phyloP scores from a whole-genome alignment of 1,140 invertebrate genomes.

The Lethocerus indicus region DNA sequence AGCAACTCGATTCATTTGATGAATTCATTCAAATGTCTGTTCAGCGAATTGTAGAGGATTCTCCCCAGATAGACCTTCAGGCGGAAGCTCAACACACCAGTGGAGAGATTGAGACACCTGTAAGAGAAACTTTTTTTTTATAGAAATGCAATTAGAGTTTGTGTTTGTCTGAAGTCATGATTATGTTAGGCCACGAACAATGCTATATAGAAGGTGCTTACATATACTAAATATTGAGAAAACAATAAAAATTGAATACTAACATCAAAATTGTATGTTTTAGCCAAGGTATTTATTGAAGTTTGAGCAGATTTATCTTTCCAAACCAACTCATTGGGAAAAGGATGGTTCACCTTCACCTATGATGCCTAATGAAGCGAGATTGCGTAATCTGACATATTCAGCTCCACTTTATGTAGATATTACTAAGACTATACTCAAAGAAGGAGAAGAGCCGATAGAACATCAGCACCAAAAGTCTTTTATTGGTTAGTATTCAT shows the following conservation, averaged over 20 bases:
- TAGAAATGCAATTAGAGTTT: not conserved
- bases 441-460: constrained; percentile 77
- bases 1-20: constrained; percentile 97
- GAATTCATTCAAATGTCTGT: constrained; percentile 99
- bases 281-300: constrained; percentile 78
- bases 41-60: constrained; percentile 96
- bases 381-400: constrained; percentile 76
- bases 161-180: not conserved
- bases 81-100: constrained; percentile 91
- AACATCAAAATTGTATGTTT: too few relatives aligned
- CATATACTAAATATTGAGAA: not conserved
- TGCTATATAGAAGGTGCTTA: too few relatives aligned
- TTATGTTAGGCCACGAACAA: not conserved
- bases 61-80: constrained; percentile 90
- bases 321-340: constrained; percentile 99
- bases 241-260: too few relatives aligned
- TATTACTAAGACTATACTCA: constrained; percentile 88
- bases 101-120: constrained; percentile 81
- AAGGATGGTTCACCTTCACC: constrained; percentile 96
- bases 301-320: constrained; percentile 98
- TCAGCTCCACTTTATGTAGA: constrained; percentile 97
- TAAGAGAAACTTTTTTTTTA: constrained; percentile 23
- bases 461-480: constrained; percentile 94
- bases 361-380: constrained; percentile 99
- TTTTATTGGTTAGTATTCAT: constrained; percentile 77